phyloP scores from a whole-genome alignment of 2,888 invertebrate genomes.

The Lapara coniferarum region DNA sequence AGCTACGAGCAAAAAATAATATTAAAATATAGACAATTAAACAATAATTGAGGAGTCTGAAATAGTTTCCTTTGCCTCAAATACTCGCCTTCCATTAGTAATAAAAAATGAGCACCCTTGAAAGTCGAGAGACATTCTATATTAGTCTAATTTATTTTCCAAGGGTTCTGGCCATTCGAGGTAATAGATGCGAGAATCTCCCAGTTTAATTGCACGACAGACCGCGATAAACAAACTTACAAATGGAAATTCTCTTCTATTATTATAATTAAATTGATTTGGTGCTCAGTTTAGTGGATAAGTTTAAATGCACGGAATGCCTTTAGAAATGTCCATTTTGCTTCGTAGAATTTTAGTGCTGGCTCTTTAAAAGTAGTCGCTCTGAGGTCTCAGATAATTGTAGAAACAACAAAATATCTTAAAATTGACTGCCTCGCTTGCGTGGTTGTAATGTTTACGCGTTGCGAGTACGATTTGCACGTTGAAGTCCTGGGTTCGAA shows the following conservation, averaged over 20 bases:
- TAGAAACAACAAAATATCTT: no score
- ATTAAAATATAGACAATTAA: no score
- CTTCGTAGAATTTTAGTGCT: background rate
- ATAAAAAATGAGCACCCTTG: background rate
- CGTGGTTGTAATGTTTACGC: no score
- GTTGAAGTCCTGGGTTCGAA: no score
- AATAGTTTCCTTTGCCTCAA: background rate
- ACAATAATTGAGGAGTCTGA: no score
- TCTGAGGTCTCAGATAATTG: no score
- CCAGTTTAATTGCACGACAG: background rate
- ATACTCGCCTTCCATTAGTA: background rate
- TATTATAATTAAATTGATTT: background rate
- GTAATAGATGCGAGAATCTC: conserved; percentile 10
- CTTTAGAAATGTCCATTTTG: background rate
- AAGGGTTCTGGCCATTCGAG: conserved; percentile 1
- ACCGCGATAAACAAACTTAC: conserved; percentile 8
- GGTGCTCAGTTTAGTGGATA: background rate
- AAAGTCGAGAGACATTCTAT: background rate
- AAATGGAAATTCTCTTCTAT: conserved; percentile 6
- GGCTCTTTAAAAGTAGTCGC: no score
- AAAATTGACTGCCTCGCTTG: no score
- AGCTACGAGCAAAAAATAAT: no score
- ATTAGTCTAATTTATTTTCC: conserved; percentile 11
- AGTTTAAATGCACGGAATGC: no score
- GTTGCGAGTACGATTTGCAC: no score